These are phyloP conservation scores for Anoplophora glabripennis DNA, from an alignment of 1,140 invertebrate genomes.

Conservation along the genomic window DNA sequence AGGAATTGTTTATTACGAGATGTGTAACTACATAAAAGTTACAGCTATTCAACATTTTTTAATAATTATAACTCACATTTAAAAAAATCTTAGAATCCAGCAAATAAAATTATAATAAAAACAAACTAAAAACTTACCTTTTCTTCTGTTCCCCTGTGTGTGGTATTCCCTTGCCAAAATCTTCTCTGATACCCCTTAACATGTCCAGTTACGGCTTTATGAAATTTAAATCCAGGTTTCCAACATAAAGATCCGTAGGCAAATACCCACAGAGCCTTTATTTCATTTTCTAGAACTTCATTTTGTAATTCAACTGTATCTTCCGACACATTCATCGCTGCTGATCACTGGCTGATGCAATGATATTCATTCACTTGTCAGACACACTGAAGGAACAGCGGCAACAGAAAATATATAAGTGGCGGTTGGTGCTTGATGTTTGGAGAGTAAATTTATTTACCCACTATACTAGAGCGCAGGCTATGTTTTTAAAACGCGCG, in stretches of 20 bases:
- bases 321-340: conserved; percentile 6
- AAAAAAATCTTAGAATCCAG: too few species aligned
- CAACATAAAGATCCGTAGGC: conserved; percentile 86
- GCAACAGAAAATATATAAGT: too few species aligned
- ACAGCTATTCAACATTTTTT: too few species aligned
- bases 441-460: too few species aligned
- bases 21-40: too few species aligned
- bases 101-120: too few species aligned
- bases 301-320: conserved; percentile 25
- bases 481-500: too few species aligned
- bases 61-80: too few species aligned
- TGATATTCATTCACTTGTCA: neutral
- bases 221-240: conserved; percentile 79
- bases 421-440: too few species aligned
- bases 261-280: conserved; percentile 68
- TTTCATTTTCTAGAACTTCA: conserved; percentile 35
- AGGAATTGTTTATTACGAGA: too few species aligned
- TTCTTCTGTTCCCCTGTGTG: conserved; percentile 73
- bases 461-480: too few species aligned
- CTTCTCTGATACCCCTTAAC: conserved; percentile 71
- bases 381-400: too few species aligned
- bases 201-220: conserved; percentile 67
- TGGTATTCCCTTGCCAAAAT: conserved; percentile 86
- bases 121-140: conserved; percentile 71
- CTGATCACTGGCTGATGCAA: conserved; percentile 11